These are phyloP conservation scores for Suncus etruscus DNA, from an alignment of 2,113 vertebrate genomes.

Conservation along the genomic window DNA sequence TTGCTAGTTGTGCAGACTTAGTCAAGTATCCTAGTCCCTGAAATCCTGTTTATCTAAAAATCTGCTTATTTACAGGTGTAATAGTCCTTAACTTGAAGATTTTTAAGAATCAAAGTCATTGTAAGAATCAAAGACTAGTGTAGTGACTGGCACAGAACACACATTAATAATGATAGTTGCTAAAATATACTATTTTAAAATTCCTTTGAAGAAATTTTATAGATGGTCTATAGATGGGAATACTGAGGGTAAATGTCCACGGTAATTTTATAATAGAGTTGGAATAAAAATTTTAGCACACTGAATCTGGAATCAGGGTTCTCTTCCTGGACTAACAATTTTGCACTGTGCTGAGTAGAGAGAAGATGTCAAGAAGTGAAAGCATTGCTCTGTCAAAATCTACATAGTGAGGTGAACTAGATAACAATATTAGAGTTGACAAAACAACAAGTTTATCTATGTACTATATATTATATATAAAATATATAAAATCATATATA, in stretches of 20 bases:
- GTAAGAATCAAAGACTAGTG: neutral
- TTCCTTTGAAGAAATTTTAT: constrained; percentile 18
- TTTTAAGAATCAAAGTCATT: constrained; percentile 9
- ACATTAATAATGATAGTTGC: neutral
- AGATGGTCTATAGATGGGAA: neutral
- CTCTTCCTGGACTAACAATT: neutral
- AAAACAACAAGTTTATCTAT: neutral
- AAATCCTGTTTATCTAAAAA: constrained; percentile 49
- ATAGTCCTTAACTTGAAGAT: constrained; percentile 31
- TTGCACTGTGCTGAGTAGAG: neutral
- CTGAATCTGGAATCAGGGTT: neutral
- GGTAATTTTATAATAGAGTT: constrained; percentile 9
- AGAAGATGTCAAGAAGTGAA: neutral
- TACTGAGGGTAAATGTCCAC: neutral
- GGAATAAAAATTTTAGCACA: neutral
- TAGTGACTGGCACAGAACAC: constrained; percentile 38
- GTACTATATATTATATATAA: neutral
- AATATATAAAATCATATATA: too few species aligned
- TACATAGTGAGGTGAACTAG: neutral
- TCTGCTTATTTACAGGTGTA: neutral
- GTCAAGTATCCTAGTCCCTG: neutral
- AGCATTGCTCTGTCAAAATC: neutral
- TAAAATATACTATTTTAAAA: constrained; percentile 38
- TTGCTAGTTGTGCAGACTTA: constrained; percentile 9
- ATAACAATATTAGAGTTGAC: neutral